Base-by-base conservation (phyloP, 2,888 invertebrate species). In the Opisthograptis luteolata region DNA sequence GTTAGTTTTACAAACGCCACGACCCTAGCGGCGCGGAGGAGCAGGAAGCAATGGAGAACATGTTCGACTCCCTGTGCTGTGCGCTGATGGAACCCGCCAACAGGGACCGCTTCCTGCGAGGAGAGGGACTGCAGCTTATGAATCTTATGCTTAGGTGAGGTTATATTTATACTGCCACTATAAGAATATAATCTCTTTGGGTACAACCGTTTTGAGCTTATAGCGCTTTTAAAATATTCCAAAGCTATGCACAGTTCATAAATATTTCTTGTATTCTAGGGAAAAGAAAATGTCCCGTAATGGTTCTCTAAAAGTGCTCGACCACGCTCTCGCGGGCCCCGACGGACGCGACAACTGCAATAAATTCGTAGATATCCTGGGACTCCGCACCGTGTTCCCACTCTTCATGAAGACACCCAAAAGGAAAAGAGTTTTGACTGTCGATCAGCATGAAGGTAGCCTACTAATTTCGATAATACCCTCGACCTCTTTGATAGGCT, bases 361-460 rank as follows among this genome's bases (percentile, higher is more conserved):
- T 77, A 99, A 99, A 85, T 98, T 99, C 83, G 98, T 99, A 0
- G 99, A 99, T 76, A 99, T 99, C 70, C 92, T 99, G 14, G 98
- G 99, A 0, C 92, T 99, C 8, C 92, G 99, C 32, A 98, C 98
- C 3, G 96, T 99, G 53, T 99, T 99, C 84, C 99, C 99, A 0
- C 90, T 99, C 0, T 99, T 99, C 77, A 99, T 99, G 99, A 98
- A 99, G 87, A 99, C 99, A 0, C 99, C 99, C 0, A 96, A 96
- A 69, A 94, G 95, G 68, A 95, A 95, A 73, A 94, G 95, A 66
- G 92, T 97, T 34, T 85, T 97, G 6, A 95, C 96, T 3, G 92
- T 95, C 0, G 97, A 97, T 73, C 97, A 98, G 75, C 96, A 98
- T 68, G 98, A 98, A 92, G 95, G 95, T 94, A 70, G 49, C 10